These are phyloP conservation scores for Frankliniella intonsa DNA, from an alignment of 2,888 invertebrate genomes.

Conservation along the genomic window DNA sequence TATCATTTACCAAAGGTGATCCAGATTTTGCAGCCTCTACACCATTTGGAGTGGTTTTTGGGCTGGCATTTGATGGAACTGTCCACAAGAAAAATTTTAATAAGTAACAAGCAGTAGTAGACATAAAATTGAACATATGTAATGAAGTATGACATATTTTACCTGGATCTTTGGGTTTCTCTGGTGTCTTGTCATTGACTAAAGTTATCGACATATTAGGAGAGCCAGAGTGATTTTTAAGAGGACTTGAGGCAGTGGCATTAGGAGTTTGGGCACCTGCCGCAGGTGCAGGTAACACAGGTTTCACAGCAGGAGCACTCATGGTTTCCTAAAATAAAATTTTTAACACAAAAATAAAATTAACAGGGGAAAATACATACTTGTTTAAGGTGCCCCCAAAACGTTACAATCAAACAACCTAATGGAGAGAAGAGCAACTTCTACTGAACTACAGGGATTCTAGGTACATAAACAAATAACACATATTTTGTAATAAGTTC, in stretches of 20 bases:
- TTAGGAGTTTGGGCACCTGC: slow-evolving; percentile 29
- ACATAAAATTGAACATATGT: background rate
- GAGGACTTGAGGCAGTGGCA: background rate
- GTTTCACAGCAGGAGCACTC: slow-evolving; percentile 40
- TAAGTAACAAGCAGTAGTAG: background rate
- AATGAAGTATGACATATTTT: background rate
- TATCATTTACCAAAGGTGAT: background rate
- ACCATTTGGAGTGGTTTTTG: slow-evolving; percentile 43
- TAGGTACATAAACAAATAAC: no score
- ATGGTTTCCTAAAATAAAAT: slow-evolving; percentile 32
- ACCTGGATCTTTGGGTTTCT: background rate
- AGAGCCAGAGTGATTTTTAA: background rate
- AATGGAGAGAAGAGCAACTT: no score
- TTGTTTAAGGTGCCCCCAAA: no score
- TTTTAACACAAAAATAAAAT: background rate
- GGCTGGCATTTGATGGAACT: background rate
- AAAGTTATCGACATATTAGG: background rate
- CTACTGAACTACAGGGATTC: no score
- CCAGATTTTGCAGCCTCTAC: slow-evolving; percentile 41
- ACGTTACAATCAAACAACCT: no score
- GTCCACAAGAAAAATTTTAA: background rate
- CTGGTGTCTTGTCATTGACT: background rate
- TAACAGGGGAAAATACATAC: background rate
- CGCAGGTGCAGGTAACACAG: slow-evolving; percentile 34
- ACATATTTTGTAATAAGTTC: no score